Conservation (phyloP, 2,888 invertebrate genomes). For the Halocaridina rubra region DNA sequence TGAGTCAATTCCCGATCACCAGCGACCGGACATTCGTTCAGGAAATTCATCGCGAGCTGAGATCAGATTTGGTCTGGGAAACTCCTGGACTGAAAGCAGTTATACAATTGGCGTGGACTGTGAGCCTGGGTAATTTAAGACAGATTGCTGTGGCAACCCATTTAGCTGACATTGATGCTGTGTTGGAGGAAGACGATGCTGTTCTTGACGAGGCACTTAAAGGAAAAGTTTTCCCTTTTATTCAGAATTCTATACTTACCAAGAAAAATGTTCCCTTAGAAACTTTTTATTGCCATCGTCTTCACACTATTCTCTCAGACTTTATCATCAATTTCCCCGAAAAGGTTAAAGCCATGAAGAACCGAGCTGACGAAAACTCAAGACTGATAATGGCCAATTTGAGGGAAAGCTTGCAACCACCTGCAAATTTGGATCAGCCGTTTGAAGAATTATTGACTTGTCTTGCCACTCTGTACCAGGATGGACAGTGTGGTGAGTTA, state of each 20-base stretch:
- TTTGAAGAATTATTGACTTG: slow-evolving; percentile 86
- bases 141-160: slow-evolving; percentile 59
- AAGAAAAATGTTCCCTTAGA: slow-evolving; percentile 65
- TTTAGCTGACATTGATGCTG: slow-evolving; percentile 51
- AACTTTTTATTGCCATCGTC: slow-evolving; percentile 84
- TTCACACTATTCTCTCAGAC: slow-evolving; percentile 89
- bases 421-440: slow-evolving; percentile 77
- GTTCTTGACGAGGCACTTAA: slow-evolving; percentile 58
- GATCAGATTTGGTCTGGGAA: slow-evolving; percentile 56
- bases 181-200: slow-evolving; percentile 57
- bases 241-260: slow-evolving; percentile 58
- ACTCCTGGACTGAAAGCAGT: slow-evolving; percentile 70
- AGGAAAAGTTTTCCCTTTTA: slow-evolving; percentile 57
- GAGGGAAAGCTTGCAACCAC: slow-evolving; percentile 80
- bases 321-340: slow-evolving; percentile 93
- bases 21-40: slow-evolving; percentile 67
- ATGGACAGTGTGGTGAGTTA: slow-evolving; percentile 79
- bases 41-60: slow-evolving; percentile 71
- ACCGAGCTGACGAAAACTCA: slow-evolving; percentile 89
- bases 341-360: slow-evolving; percentile 85
- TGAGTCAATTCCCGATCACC: slow-evolving; percentile 68
- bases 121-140: slow-evolving; percentile 68
- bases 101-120: slow-evolving; percentile 78
- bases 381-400: slow-evolving; percentile 65
- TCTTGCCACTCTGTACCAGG: slow-evolving; percentile 81